phyloP scores from a whole-genome alignment of 2,797 vertebrate genomes.

The Myotis findleyi region DNA sequence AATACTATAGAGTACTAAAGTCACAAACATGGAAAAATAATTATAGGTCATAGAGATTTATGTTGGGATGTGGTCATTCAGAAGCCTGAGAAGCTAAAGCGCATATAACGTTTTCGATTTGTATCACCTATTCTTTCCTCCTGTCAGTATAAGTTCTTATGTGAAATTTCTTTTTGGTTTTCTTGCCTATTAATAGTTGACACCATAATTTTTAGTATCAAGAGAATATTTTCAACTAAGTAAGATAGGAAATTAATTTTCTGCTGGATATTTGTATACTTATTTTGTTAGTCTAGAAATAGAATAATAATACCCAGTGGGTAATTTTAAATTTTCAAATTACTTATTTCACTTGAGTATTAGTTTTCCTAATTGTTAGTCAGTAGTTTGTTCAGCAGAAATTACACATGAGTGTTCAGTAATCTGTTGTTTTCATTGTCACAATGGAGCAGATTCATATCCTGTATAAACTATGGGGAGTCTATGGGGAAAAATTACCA shows the following conservation, averaged over 20 bases:
- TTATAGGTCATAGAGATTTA: not conserved
- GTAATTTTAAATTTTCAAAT: constrained; percentile 60
- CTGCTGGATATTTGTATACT: constrained; percentile 56
- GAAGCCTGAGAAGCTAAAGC: constrained; percentile 10
- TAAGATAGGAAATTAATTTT: constrained; percentile 2
- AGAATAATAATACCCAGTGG: constrained; percentile 51
- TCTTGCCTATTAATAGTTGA: constrained; percentile 58
- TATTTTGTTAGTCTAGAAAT: constrained; percentile 47
- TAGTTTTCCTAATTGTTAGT: constrained; percentile 52
- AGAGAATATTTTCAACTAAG: constrained; percentile 58
- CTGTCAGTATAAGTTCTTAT: not conserved
- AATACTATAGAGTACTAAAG: constrained; percentile 10
- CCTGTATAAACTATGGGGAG: constrained; percentile 72
- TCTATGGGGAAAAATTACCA: constrained; percentile 67
- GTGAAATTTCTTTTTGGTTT: constrained; percentile 50
- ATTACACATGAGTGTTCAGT: constrained; percentile 59
- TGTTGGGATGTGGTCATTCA: not conserved
- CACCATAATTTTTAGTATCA: constrained; percentile 51
- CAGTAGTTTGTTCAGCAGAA: constrained; percentile 64
- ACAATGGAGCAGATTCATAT: constrained; percentile 78
- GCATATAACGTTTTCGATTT: not conserved
- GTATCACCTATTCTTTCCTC: constrained; percentile 15
- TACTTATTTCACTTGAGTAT: constrained; percentile 59
- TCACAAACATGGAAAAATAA: constrained; percentile 50
- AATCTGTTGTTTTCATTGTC: constrained; percentile 72